phyloP scores from a whole-genome alignment of 2,113 vertebrate species.

The Climacteris rufus region DNA sequence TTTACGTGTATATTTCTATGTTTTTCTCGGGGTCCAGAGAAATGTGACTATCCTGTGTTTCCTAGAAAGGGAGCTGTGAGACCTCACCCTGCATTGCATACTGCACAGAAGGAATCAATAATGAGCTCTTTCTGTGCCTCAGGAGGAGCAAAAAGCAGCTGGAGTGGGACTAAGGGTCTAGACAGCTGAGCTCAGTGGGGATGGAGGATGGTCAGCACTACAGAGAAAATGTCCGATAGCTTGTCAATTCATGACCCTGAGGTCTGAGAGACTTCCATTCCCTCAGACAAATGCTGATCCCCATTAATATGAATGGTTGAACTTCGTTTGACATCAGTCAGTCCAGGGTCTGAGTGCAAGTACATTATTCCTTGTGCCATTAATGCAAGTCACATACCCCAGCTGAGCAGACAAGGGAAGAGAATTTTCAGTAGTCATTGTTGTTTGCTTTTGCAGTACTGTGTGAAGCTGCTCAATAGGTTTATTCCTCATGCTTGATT shows the following conservation, averaged over 20 bases:
- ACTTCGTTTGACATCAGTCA: conserved; percentile 56
- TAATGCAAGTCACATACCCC: conserved; percentile 8
- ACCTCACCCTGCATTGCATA: neutral
- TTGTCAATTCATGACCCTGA: conserved; percentile 42
- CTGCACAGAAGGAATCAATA: neutral
- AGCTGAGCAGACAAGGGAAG: neutral
- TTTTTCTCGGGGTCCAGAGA: neutral
- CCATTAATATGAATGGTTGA: conserved; percentile 61
- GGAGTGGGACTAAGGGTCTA: neutral
- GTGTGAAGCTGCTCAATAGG: neutral
- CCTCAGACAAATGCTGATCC: neutral
- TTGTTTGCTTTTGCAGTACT: neutral
- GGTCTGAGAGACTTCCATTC: conserved; percentile 38
- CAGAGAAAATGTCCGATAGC: conserved; percentile 29
- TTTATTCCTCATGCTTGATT: neutral
- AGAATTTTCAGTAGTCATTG: neutral
- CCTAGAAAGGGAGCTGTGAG: neutral
- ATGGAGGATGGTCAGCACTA: neutral
- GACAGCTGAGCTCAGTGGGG: conserved; percentile 30
- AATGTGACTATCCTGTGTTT: neutral
- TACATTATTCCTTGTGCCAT: neutral
- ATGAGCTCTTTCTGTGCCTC: neutral
- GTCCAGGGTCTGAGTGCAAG: neutral
- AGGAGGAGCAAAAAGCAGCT: conserved; percentile 22
- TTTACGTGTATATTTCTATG: neutral